phyloP scores from a whole-genome alignment of 2,113 vertebrate species.

The Microcebus lehilahytsara region DNA sequence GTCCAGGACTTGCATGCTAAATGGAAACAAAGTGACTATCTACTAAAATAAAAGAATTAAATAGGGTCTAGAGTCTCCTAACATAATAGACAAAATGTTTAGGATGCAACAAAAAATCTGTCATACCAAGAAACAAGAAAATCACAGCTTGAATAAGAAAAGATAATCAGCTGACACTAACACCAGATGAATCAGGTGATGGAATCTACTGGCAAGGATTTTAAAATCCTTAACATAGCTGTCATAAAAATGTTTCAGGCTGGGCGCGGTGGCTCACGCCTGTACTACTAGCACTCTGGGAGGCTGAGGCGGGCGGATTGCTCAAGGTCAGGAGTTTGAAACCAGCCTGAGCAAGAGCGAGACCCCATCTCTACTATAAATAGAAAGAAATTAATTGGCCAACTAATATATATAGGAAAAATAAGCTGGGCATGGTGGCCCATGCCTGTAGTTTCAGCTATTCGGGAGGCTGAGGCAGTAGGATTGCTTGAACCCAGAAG shows the following conservation, averaged over 20 bases:
- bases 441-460: too few species aligned
- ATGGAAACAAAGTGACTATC: neutral
- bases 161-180: neutral
- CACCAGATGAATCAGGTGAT: neutral
- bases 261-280: too few species aligned
- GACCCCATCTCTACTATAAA: too few species aligned
- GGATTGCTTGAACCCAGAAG: too few species aligned
- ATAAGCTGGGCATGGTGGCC: too few species aligned
- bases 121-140: neutral
- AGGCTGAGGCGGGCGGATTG: too few species aligned
- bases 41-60: neutral
- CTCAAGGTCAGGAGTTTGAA: too few species aligned
- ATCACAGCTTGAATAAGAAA: constrained; percentile 1
- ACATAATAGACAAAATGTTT: neutral
- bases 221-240: neutral
- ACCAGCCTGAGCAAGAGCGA: too few species aligned
- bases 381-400: too few species aligned
- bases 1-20: neutral
- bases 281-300: too few species aligned
- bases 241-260: neutral
- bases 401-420: too few species aligned
- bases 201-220: neutral
- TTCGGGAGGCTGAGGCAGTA: too few species aligned
- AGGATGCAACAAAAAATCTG: neutral
- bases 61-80: neutral